Evolutionary conservation across 2,113 vertebrate species (phyloP), one percentile per base, ranked within the genome.

Genomic region (Hippocampus mohnikei): DNA sequence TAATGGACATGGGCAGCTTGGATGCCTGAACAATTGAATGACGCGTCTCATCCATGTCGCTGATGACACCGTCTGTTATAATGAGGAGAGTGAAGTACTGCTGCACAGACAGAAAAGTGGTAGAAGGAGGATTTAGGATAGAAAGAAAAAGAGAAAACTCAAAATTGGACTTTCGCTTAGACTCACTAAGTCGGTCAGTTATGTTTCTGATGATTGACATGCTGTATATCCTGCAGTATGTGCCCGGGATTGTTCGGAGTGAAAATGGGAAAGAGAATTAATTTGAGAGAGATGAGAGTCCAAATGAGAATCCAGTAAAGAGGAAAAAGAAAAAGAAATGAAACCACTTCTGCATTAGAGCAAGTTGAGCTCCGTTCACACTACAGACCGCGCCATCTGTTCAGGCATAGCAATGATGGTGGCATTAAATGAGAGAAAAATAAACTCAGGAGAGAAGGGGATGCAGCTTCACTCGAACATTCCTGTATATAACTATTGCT

Each of bases 41-140:
- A 0, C 97, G 89, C 0, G 97, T 99, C 91, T 98, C 96, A 0
- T 99, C 97, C 97, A 99, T 98, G 87, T 99, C 97, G 0, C 97
- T 99, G 91, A 99, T 99, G 85, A 99, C 97, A 0, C 97, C 97
- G 0, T 99, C 97, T 0, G 97, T 99, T 89, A 99, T 97, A 83
- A 98, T 98, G 74, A 99, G 94, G 75, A 99, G 95, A 72, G 94
- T 98, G 91, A 98, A 99, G 90, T 99, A 99, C 76, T 99, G 96
- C 97, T 99, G 93, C 0, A 86, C 67, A 77, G 66, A 60, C 46
- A 67, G 55, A 62, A 33, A 63, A 40, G 40, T 29, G 46, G 53
- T 15, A 21, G 52, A 20, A 25, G 55, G 16, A 33, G 13, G 42
- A 46, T 29, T 42, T 44, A 33, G 58, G 67, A 46, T 13, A 52